Evolutionary conservation across 1,140 invertebrate species (phyloP).

Genomic region (Probaryconus sp.): DNA sequence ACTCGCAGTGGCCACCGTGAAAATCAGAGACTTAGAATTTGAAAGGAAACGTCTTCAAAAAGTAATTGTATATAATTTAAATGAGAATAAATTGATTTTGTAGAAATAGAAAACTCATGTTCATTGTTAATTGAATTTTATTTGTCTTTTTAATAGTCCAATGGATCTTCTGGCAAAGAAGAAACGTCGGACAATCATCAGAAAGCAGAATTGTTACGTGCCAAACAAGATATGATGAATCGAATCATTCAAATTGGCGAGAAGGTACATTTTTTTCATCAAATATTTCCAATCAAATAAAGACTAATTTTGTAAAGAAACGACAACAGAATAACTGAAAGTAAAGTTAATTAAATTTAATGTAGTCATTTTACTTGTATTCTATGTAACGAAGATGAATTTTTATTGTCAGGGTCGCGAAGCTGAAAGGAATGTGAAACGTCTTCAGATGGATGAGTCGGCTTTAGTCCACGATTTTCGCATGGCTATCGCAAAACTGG

Average conservation of each 20-base stretch:
- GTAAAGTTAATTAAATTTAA: conserved; percentile 5
- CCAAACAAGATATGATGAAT: conserved; percentile 76
- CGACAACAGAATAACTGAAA: not conserved
- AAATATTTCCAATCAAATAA: no score
- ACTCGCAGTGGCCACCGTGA: conserved; percentile 74
- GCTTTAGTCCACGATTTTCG: conserved; percentile 71
- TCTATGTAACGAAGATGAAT: not conserved
- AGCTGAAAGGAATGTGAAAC: conserved; percentile 71
- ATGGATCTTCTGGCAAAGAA: conserved; percentile 65
- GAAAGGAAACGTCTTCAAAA: conserved; percentile 68
- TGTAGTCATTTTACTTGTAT: conserved; percentile 7
- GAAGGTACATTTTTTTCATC: conserved; percentile 68
- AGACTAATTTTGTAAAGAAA: conserved; percentile 12
- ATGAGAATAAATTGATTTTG: not conserved
- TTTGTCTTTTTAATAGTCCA: conserved; percentile 34
- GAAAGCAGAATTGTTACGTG: conserved; percentile 71
- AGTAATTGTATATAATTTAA: conserved; percentile 52
- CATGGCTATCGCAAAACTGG: conserved; percentile 73
- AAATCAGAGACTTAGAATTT: conserved; percentile 70
- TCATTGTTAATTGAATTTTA: not conserved
- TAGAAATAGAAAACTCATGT: no score
- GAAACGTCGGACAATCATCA: conserved; percentile 70
- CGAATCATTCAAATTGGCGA: conserved; percentile 76
- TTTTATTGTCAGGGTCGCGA: conserved; percentile 66
- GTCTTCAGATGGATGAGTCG: conserved; percentile 69